Base-by-base conservation (phyloP, 2,888 invertebrate species). In the Platycnemis pennipes region DNA sequence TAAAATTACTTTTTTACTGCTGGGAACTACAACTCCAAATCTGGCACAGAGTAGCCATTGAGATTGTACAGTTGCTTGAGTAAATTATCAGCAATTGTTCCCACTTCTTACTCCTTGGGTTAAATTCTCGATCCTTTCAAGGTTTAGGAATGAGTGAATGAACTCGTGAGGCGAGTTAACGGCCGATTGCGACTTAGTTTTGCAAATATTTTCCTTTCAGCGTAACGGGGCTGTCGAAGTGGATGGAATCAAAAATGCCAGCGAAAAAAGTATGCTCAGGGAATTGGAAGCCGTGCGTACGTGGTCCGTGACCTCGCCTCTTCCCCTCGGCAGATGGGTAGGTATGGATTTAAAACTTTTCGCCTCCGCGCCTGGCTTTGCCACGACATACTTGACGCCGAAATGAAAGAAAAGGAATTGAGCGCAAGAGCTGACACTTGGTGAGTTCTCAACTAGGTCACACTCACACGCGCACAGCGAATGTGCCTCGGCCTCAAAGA, bases 371-470 rank as follows among this genome's bases (percentile, higher is more conserved):
- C 77, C 77, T 16, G 31, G 13, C 77, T 37, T 77, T 11, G 77
- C 77, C 37, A 37, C 13, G 31, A 37, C 31, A 77, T 37, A 77
- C 77, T 77, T 37, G 1, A 37, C 31, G 37, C 77, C 77, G 31
- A 77, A 77, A 13, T 13, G 2, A 77, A 37, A 77, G n/a, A 45
- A 91, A 56, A 89, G 22, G 37, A 69, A 44, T 44, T 63, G 22
- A 63, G 63, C 46, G 31, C 46, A 89, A 89, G 49, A n/a, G 44
- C 26, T n/a, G 45, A 91, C 91, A 63, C 63, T 63, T 63, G 63
- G 91, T 69, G 91, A 91, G 91, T 63, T 91, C 69, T 91, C 63
- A 91, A 91, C 91, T 91, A 42, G 91, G 91, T 91, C 91, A 91
- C 37, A 91, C 63, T 69, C 44, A 37, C 37, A 69, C 69, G 31